A percentile compares a stretch with the other conserved stretches of the same genome.
These are phyloP conservation scores for Asbolus verrucosus DNA, from an alignment of 1,140 invertebrate species.

Conservation along the genomic window DNA sequence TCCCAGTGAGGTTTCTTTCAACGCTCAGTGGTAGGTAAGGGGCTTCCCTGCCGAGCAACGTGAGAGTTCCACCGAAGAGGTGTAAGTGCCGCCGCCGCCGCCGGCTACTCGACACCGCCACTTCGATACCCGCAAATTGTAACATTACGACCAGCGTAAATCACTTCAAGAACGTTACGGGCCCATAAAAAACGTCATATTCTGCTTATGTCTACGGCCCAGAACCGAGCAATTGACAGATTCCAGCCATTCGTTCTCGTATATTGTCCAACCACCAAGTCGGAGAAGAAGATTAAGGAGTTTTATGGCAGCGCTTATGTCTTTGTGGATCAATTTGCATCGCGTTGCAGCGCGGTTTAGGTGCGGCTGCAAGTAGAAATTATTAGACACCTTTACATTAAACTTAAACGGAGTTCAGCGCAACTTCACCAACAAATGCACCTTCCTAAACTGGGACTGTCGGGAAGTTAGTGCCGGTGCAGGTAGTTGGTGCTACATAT, in stretches of 20 bases:
- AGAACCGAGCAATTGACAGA: not conserved
- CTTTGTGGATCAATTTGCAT: no score
- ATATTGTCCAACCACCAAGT: not conserved
- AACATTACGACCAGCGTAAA: conserved; percentile 13
- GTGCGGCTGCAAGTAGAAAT: no score
- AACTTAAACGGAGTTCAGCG: no score
- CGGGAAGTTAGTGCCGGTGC: no score
- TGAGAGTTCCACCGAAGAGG: conserved; percentile 48
- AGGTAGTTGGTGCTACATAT: no score
- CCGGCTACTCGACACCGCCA: conserved; percentile 3
- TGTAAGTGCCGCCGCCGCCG: conserved; percentile 17
- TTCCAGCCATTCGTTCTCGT: not conserved
- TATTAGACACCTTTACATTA: no score
- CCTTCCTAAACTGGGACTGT: no score
- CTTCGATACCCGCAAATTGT: conserved; percentile 10
- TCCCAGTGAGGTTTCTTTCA: conserved; percentile 61
- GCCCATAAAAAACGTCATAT: not conserved
- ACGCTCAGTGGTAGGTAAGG: conserved; percentile 54
- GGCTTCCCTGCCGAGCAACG: conserved; percentile 52
- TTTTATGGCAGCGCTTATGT: no score
- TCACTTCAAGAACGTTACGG: conserved; percentile 8
- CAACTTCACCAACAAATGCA: no score
- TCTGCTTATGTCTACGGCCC: no score
- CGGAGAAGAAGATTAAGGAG: no score
- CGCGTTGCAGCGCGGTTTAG: no score